phyloP scores from a whole-genome alignment of 2,797 vertebrate genomes.

The Ambastaia sidthimunki region DNA sequence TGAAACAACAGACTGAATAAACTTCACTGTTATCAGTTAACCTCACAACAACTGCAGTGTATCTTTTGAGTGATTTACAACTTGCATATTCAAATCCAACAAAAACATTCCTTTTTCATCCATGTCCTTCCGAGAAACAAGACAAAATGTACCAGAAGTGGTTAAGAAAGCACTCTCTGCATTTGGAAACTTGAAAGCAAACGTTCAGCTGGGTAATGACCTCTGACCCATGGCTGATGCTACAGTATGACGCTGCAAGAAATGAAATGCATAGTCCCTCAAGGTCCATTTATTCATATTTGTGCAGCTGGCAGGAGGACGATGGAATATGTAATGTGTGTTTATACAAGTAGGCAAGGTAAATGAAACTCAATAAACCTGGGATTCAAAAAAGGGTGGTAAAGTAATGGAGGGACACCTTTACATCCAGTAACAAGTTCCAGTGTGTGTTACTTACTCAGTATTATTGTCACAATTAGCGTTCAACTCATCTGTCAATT shows the following conservation, averaged over 20 bases:
- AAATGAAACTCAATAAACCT: constrained; percentile 77
- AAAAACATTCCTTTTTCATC: constrained; percentile 41
- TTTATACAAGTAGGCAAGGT: constrained; percentile 76
- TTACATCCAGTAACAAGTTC: constrained; percentile 28
- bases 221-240: constrained; percentile 62
- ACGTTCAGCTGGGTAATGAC: constrained; percentile 59
- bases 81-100: constrained; percentile 42
- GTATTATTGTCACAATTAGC: background rate
- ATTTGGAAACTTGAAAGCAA: constrained; percentile 48
- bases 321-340: constrained; percentile 65
- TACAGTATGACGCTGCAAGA: constrained; percentile 56
- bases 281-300: constrained; percentile 75
- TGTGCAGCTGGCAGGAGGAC: constrained; percentile 74
- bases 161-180: constrained; percentile 24
- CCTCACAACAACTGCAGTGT: constrained; percentile 38
- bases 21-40: constrained; percentile 29
- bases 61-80: constrained; percentile 41
- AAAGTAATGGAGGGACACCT: constrained; percentile 68
- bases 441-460: background rate
- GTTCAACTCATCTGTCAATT: background rate
- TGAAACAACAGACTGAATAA: constrained; percentile 36
- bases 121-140: constrained; percentile 10
- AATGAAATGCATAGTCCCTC: constrained; percentile 77
- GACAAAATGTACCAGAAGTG: constrained; percentile 28
- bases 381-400: too few species aligned